phyloP scores from a whole-genome alignment of 2,888 invertebrate genomes.

The Ypsolopha scabrella region DNA sequence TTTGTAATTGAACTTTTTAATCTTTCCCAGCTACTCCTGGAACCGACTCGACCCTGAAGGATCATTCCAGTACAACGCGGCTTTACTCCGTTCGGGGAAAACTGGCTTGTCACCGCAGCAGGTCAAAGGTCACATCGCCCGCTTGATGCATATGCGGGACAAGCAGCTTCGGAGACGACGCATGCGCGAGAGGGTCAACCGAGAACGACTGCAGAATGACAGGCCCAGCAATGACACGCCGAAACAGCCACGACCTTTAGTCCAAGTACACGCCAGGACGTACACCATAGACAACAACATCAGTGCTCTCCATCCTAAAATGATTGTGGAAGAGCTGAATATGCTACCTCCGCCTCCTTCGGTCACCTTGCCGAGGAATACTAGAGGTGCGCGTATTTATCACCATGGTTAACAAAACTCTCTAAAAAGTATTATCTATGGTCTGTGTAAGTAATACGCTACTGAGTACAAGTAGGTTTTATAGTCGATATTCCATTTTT shows the following conservation, averaged over 20 bases:
- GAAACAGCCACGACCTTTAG: conserved; percentile 30
- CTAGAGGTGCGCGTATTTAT: conserved; percentile 19
- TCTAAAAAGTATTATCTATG: neutral
- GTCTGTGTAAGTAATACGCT: neutral
- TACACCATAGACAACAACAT: conserved; percentile 65
- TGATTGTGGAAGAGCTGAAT: conserved; percentile 68
- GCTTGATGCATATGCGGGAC: conserved; percentile 50
- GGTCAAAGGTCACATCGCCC: conserved; percentile 43
- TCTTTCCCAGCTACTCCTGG: conserved; percentile 50
- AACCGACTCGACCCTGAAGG: conserved; percentile 58
- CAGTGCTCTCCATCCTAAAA: conserved; percentile 69
- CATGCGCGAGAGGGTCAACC: conserved; percentile 19
- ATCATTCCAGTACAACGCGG: conserved; percentile 51
- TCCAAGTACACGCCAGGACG: conserved; percentile 61
- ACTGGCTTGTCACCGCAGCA: conserved; percentile 53
- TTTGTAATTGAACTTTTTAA: neutral
- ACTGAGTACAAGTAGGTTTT: neutral
- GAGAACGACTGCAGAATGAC: conserved; percentile 20
- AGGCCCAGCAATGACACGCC: conserved; percentile 47
- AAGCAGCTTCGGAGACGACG: conserved; percentile 46
- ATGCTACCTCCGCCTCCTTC: conserved; percentile 42
- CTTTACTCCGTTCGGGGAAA: conserved; percentile 48
- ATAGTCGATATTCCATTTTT: no score
- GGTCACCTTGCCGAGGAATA: conserved; percentile 23
- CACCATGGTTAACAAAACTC: no score